Evolutionary conservation across 35 echinoderm and acorn worm species (phyloP).

Genomic region (Ophioderma brevispina): DNA sequence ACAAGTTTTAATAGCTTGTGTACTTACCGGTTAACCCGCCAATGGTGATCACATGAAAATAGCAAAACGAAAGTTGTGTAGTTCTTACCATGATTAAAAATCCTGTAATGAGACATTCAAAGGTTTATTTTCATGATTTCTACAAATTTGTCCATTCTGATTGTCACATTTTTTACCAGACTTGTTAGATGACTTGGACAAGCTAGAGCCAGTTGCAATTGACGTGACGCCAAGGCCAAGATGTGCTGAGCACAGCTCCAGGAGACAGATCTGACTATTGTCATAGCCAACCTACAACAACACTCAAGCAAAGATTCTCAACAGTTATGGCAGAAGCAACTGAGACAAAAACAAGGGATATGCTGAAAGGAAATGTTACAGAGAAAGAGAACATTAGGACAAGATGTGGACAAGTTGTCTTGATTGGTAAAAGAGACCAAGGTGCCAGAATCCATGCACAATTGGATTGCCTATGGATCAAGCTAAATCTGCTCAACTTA

Average conservation of each 20-base stretch:
- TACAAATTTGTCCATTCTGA: too few species aligned
- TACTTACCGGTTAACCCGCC: too few species aligned
- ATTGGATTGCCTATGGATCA: slow-evolving; percentile 52
- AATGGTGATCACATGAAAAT: too few species aligned
- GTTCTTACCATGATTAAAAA: background rate
- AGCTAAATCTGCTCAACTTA: slow-evolving; percentile 35
- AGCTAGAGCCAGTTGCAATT: background rate
- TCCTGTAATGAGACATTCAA: background rate
- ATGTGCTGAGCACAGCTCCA: slow-evolving; percentile 28
- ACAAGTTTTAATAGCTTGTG: too few species aligned
- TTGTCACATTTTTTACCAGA: background rate
- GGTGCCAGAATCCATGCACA: background rate
- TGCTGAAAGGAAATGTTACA: slow-evolving; percentile 33
- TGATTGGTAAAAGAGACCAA: slow-evolving; percentile 40
- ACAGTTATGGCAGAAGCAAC: background rate
- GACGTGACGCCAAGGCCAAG: slow-evolving; percentile 13
- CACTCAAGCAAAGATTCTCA: slow-evolving; percentile 25
- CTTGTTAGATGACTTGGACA: background rate
- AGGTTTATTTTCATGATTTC: background rate
- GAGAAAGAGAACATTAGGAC: slow-evolving; percentile 41
- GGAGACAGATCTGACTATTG: slow-evolving; percentile 42
- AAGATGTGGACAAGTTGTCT: slow-evolving; percentile 52
- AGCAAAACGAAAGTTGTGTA: background rate
- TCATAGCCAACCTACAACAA: slow-evolving; percentile 35
- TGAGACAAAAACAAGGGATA: slow-evolving; percentile 34